Conservation (phyloP, 2,797 vertebrate genomes). For the Sciurus carolinensis region DNA sequence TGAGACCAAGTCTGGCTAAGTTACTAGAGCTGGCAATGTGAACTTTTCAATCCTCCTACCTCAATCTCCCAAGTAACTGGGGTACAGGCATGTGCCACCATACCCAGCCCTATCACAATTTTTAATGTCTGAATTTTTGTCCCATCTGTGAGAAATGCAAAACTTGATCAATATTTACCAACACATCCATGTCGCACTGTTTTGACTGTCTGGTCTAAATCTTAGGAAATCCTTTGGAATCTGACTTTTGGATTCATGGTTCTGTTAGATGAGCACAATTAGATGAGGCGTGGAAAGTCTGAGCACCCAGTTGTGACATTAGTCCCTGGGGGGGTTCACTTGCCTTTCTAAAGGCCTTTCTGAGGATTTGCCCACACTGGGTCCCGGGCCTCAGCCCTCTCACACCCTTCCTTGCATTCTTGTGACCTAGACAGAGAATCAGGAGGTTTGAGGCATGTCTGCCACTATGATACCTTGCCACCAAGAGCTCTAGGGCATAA, state of each 20-base stretch:
- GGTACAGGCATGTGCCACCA: not conserved
- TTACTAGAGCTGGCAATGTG: too few species aligned
- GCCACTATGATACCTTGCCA: not conserved
- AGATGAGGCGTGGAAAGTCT: not conserved
- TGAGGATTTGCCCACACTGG: not conserved
- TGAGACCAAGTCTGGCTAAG: too few species aligned
- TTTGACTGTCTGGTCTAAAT: not conserved
- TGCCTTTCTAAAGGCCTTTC: not conserved
- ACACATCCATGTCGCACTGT: not conserved
- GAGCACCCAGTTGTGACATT: not conserved
- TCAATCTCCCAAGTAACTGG: too few species aligned
- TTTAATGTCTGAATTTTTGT: not conserved
- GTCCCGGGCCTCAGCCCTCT: not conserved
- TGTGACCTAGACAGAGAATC: not conserved
- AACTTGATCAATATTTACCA: not conserved
- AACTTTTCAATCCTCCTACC: too few species aligned
- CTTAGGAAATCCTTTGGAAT: not conserved
- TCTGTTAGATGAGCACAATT: not conserved
- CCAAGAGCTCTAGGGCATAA: not conserved
- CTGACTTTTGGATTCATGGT: not conserved
- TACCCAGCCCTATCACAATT: not conserved
- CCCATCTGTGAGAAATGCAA: not conserved
- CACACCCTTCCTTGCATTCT: not conserved
- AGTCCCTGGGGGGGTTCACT: not conserved
- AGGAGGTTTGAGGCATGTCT: not conserved